Evolutionary conservation across 2,888 invertebrate genomes (phyloP).

Genomic region (Lasiommata megera): DNA sequence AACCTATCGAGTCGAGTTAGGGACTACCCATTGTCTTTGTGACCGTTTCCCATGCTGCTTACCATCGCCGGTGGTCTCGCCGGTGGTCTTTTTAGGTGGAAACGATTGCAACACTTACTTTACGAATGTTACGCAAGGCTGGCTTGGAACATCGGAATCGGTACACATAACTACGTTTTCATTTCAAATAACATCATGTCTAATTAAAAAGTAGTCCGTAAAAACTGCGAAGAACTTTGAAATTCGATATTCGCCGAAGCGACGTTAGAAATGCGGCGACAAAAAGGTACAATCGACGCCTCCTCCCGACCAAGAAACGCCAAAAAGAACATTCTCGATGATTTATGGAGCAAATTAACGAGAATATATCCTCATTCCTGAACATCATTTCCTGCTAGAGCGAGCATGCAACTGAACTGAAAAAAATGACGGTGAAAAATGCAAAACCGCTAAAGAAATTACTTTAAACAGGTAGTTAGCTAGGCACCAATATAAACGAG

Average conservation of each 20-base stretch:
- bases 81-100: no score
- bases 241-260: constrained; percentile 55
- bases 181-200: constrained; percentile 21
- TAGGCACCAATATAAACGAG: no score
- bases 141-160: no score
- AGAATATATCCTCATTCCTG: constrained; percentile 80
- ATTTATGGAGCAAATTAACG: constrained; percentile 81
- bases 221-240: constrained; percentile 51
- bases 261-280: constrained; percentile 49
- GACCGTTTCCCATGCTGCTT: no score
- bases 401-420: constrained; percentile 61
- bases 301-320: constrained; percentile 46
- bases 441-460: constrained; percentile 27
- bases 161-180: constrained; percentile 24
- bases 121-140: no score
- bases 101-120: no score
- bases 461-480: no score
- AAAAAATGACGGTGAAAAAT: constrained; percentile 61
- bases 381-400: constrained; percentile 79
- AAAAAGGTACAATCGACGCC: constrained; percentile 63
- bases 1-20: no score
- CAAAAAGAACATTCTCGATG: constrained; percentile 75
- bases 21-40: no score
- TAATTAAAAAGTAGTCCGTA: constrained; percentile 38
- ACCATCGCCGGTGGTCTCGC: no score